Evolutionary conservation across 2,888 invertebrate genomes (phyloP).

Genomic region (Phrixothrix hirtus): DNA sequence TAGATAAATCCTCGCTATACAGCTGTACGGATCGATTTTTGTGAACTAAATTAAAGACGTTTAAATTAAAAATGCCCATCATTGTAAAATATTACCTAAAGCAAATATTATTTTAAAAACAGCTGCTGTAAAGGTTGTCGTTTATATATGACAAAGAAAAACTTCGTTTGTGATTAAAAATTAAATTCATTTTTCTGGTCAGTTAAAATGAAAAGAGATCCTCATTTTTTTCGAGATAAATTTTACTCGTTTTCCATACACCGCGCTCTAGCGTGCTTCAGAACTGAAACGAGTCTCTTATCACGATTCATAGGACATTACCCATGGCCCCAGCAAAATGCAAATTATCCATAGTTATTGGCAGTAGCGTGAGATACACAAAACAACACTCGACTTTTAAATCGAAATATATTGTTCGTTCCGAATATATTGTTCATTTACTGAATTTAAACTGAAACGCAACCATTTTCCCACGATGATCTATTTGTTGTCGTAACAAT

Average conservation of each 20-base stretch:
- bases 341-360: constrained; percentile 52
- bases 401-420: no score
- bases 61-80: no score
- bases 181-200: constrained; percentile 23
- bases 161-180: constrained; percentile 5
- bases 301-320: constrained; percentile 55
- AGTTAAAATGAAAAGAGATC: constrained; percentile 25
- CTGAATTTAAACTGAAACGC: constrained; percentile 12
- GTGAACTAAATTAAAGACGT: not conserved
- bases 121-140: not conserved
- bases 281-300: constrained; percentile 44
- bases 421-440: constrained; percentile 27
- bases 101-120: not conserved
- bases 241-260: constrained; percentile 30
- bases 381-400: constrained; percentile 25
- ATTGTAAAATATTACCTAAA: no score
- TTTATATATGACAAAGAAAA: not conserved
- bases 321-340: constrained; percentile 53
- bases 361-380: constrained; percentile 46
- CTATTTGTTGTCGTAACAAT: no score
- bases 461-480: no score
- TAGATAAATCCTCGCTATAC: no score
- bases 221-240: constrained; percentile 20
- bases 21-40: no score
- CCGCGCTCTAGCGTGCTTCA: constrained; percentile 34